Percentiles rank a stretch among this genome's conserved stretches.
Conservation (phyloP, 2,797 vertebrate species). For the Delichon dasypus region DNA sequence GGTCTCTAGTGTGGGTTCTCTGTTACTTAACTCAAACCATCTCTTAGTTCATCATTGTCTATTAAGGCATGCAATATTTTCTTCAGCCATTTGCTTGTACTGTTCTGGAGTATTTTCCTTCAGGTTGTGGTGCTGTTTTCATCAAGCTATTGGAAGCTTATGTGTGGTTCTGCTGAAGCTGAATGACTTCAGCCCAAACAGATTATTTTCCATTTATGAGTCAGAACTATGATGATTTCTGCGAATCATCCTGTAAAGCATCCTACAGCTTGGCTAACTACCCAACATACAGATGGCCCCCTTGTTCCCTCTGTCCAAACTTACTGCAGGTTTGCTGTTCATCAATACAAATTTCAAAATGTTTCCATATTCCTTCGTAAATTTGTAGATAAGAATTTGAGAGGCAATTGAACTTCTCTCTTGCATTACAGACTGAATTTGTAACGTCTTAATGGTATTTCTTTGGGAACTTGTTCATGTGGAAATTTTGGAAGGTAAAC, state of each 20-base stretch:
- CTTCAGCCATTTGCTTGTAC: background rate
- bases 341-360: background rate
- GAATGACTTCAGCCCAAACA: background rate
- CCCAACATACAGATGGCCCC: background rate
- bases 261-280: background rate
- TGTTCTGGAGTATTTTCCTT: background rate
- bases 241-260: background rate
- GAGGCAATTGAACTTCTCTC: background rate
- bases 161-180: background rate
- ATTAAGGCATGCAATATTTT: background rate
- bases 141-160: background rate
- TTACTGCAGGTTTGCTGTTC: background rate
- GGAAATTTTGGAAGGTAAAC: background rate
- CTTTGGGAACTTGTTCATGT: rapidly evolving
- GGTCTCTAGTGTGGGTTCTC: background rate
- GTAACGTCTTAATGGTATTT: background rate
- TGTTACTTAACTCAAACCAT: background rate
- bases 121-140: background rate
- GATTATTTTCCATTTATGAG: background rate
- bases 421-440: background rate
- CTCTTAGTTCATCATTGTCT: background rate
- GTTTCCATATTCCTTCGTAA: background rate
- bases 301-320: background rate
- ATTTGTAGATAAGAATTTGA: background rate
- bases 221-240: background rate